Conservation (phyloP, 1,140 invertebrate species). For the Pogonomyrmex californicus region DNA sequence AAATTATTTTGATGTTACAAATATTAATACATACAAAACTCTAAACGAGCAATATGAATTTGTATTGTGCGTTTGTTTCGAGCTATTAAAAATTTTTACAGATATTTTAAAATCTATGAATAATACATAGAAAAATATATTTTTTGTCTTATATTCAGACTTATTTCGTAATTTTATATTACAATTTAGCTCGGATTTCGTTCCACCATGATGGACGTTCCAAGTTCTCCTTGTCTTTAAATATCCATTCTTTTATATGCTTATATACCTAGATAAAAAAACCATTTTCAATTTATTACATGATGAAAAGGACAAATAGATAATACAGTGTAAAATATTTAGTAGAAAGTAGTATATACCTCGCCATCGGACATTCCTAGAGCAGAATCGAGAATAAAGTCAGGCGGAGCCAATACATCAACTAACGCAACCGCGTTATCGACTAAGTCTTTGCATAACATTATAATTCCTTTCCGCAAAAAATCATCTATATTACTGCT, state of each 20-base stretch:
- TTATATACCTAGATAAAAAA: conserved; percentile 91
- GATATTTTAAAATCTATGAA: background rate
- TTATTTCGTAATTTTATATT: background rate
- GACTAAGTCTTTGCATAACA: conserved; percentile 91
- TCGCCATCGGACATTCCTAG: conserved; percentile 94
- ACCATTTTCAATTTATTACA: conserved; percentile 40
- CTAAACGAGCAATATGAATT: background rate
- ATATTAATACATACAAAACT: conserved; percentile 10
- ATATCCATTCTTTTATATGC: conserved; percentile 92
- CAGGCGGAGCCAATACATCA: conserved; percentile 95
- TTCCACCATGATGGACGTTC: conserved; percentile 93
- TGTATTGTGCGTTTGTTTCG: background rate
- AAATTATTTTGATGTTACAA: conserved; percentile 3
- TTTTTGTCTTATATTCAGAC: background rate
- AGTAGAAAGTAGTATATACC: conserved; percentile 85
- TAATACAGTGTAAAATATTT: conserved; percentile 20
- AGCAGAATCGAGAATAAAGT: conserved; percentile 95
- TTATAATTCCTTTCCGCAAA: conserved; percentile 89
- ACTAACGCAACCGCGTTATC: conserved; percentile 92
- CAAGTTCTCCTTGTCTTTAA: conserved; percentile 90
- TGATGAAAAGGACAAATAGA: background rate
- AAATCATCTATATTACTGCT: conserved; percentile 85
- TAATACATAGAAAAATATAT: conserved; percentile 11
- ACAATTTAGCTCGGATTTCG: conserved; percentile 87
- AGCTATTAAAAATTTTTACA: background rate